Evolutionary conservation across 2,888 invertebrate genomes (phyloP).

Genomic region (Cataglyphis altisquamis): DNA sequence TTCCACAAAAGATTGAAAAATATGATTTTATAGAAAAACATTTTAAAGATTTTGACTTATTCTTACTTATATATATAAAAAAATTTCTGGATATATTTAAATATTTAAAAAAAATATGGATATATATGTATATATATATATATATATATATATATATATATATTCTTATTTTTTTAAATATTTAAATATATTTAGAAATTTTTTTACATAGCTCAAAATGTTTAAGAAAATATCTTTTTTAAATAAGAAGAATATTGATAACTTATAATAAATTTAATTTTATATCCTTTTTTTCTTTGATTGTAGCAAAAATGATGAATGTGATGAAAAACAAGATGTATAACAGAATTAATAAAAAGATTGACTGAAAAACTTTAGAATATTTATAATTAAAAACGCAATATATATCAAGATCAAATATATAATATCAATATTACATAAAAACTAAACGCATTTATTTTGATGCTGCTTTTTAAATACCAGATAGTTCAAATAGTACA

Average conservation of each 20-base stretch:
- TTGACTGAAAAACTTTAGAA: not conserved
- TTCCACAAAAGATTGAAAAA: not conserved
- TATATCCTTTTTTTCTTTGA: not conserved
- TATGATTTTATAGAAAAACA: not conserved
- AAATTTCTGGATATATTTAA: too few relatives aligned
- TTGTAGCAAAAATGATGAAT: not conserved
- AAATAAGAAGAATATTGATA: not conserved
- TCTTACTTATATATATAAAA: not conserved
- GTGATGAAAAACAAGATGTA: not conserved
- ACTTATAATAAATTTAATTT: not conserved
- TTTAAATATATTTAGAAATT: not conserved
- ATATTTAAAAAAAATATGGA: too few relatives aligned
- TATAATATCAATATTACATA: not conserved
- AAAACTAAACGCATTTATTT: constrained; percentile 3
- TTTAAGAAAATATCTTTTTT: not conserved
- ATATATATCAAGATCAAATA: not conserved
- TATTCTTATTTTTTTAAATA: not conserved
- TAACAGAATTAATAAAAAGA: not conserved
- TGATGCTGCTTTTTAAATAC: not conserved
- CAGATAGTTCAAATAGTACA: not conserved
- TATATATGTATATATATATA: too few relatives aligned
- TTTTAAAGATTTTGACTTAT: not conserved
- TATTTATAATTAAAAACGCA: constrained; percentile 4
- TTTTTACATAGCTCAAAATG: not conserved
- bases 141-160: too few relatives aligned